Conservation (phyloP, 1,140 invertebrate genomes). For the Phymastichus coffea region DNA sequence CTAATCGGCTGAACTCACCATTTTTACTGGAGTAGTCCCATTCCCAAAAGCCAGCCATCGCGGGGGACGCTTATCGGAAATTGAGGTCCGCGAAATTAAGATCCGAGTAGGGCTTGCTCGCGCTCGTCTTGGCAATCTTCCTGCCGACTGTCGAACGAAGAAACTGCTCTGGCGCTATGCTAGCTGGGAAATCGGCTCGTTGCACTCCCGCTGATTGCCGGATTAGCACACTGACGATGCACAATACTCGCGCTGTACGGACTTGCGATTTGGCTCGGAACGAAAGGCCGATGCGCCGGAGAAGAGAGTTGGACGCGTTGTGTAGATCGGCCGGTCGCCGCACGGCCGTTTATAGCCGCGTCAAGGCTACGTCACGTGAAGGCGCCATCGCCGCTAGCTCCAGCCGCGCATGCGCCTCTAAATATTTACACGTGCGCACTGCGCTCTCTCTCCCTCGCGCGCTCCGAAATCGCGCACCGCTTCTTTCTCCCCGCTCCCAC, state of each 20-base stretch:
- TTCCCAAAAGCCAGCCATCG: constrained; percentile 45
- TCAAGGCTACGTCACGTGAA: constrained; percentile 47
- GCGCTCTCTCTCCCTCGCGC: background rate
- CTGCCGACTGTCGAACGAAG: background rate
- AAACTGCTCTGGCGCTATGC: background rate
- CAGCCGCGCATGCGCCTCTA: constrained; percentile 45
- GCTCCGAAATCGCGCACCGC: background rate
- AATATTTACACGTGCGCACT: constrained; percentile 51
- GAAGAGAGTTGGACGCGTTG: constrained; percentile 37
- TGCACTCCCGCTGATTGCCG: too few relatives aligned
- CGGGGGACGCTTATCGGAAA: constrained; percentile 38
- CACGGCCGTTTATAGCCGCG: constrained; percentile 44
- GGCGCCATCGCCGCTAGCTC: background rate
- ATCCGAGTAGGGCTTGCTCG: constrained; percentile 51
- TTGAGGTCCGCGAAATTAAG: constrained; percentile 49
- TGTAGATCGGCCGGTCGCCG: constrained; percentile 50
- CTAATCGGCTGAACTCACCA: too few relatives aligned
- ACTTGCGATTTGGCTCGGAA: too few relatives aligned
- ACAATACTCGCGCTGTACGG: too few relatives aligned
- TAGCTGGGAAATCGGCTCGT: too few relatives aligned
- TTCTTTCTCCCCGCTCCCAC: background rate
- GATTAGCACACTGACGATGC: too few relatives aligned
- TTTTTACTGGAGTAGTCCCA: constrained; percentile 51
- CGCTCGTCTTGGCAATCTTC: constrained; percentile 45
- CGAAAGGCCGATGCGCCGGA: background rate